These are phyloP conservation scores for Xiphydria camelus DNA, from an alignment of 2,888 invertebrate genomes.

Conservation along the genomic window DNA sequence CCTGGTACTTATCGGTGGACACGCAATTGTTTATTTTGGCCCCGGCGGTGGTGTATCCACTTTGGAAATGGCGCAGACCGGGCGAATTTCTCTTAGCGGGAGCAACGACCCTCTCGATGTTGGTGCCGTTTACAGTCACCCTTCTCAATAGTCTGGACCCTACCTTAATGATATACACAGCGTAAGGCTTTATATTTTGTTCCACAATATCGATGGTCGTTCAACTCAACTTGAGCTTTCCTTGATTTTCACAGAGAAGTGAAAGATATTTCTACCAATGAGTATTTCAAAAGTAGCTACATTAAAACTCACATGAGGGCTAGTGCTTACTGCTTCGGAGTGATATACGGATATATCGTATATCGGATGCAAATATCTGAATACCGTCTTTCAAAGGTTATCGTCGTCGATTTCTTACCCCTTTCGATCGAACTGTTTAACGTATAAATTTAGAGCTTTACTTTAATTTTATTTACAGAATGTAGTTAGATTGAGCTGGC, in stretches of 20 bases:
- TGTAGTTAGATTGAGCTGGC: slow-evolving; percentile 40
- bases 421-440: background rate
- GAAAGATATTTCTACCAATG: slow-evolving; percentile 66
- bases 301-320: slow-evolving; percentile 79
- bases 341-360: slow-evolving; percentile 68
- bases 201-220: background rate
- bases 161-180: slow-evolving; percentile 68
- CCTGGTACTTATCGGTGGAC: slow-evolving; percentile 71
- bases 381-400: slow-evolving; percentile 58
- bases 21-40: slow-evolving; percentile 71
- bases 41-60: slow-evolving; percentile 68
- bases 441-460: too few relatives aligned
- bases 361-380: slow-evolving; percentile 65
- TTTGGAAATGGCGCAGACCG: slow-evolving; percentile 67
- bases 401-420: slow-evolving; percentile 42
- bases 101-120: slow-evolving; percentile 59
- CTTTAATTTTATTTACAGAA: slow-evolving; percentile 24
- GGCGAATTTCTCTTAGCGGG: slow-evolving; percentile 62
- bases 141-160: slow-evolving; percentile 67
- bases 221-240: too few relatives aligned
- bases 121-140: slow-evolving; percentile 65
- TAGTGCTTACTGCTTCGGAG: slow-evolving; percentile 70
- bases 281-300: slow-evolving; percentile 68
- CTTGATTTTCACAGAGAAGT: slow-evolving; percentile 67
- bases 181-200: slow-evolving; percentile 60